Percentiles rank a stretch among this genome's conserved stretches.
Conservation (phyloP, 2,797 vertebrate species). For the Phoxinus dragarum region DNA sequence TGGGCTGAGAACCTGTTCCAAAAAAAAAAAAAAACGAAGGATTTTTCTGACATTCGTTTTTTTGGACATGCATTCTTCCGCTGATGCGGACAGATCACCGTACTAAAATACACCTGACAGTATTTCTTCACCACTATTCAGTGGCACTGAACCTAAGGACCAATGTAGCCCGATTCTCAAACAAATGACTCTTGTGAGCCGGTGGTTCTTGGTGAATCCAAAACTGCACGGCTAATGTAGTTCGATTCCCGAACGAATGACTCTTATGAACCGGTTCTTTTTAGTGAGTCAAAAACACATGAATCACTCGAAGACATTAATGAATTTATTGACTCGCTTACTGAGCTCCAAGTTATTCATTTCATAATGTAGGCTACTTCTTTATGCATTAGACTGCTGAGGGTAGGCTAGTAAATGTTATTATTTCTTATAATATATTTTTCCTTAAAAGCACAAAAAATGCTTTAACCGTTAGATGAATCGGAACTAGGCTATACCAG, state of each 20-base stretch:
- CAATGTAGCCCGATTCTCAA: background rate
- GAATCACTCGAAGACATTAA: background rate
- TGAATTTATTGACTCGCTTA: background rate
- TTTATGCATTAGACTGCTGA: background rate
- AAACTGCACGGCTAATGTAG: background rate
- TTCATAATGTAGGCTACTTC: background rate
- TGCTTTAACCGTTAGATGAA: background rate
- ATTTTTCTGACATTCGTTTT: background rate
- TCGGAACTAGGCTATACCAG: background rate
- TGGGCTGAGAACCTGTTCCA: background rate
- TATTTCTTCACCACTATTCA: background rate
- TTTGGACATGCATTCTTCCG: background rate
- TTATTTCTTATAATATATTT: background rate
- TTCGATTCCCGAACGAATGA: background rate
- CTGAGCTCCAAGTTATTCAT: background rate
- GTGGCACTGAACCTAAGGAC: background rate
- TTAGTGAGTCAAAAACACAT: background rate
- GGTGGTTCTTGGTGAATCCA: background rate
- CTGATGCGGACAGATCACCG: background rate
- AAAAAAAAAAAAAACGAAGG: background rate
- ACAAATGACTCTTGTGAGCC: slow-evolving; percentile 12
- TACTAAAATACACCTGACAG: slow-evolving; percentile 3
- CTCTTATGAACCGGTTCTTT: background rate
- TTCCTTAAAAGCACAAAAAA: background rate
- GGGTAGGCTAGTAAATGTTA: background rate